phyloP scores from a whole-genome alignment of 2,888 invertebrate genomes.

The Pelosia muscerda region DNA sequence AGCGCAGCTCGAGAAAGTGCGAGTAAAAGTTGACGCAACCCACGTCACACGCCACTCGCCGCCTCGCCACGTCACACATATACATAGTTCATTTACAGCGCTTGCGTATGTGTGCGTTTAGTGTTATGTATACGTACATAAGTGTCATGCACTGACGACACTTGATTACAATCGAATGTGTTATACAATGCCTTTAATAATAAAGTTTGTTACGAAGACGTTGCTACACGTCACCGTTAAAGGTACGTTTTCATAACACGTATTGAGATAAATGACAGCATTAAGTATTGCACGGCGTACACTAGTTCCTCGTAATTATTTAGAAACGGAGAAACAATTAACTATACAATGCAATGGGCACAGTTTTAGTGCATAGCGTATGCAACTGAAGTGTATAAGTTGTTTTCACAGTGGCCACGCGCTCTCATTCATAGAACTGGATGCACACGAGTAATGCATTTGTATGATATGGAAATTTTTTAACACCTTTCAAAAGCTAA shows the following conservation, averaged over 20 bases:
- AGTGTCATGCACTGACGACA: slow-evolving; percentile 74
- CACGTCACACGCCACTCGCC: slow-evolving; percentile 73
- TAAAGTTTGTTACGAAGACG: slow-evolving; percentile 56
- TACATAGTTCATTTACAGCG: slow-evolving; percentile 42
- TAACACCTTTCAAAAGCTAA: not conserved
- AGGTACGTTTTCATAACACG: slow-evolving; percentile 49
- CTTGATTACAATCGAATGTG: slow-evolving; percentile 73
- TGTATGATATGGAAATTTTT: slow-evolving; percentile 12
- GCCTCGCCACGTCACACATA: slow-evolving; percentile 65
- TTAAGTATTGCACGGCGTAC: slow-evolving; percentile 31
- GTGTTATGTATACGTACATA: slow-evolving; percentile 46
- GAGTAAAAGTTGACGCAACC: slow-evolving; percentile 87
- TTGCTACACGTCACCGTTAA: slow-evolving; percentile 48
- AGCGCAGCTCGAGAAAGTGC: slow-evolving; percentile 84
- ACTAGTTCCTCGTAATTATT: slow-evolving; percentile 31
- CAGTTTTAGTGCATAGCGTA: slow-evolving; percentile 6
- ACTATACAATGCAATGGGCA: slow-evolving; percentile 1
- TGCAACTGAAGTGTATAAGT: slow-evolving; percentile 17
- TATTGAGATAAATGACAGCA: slow-evolving; percentile 48
- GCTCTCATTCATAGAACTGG: slow-evolving; percentile 29
- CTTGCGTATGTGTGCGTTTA: slow-evolving; percentile 33
- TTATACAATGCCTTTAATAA: slow-evolving; percentile 74
- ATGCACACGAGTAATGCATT: slow-evolving; percentile 18
- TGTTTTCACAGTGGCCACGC: slow-evolving; percentile 8
- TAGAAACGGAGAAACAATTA: slow-evolving; percentile 37